Evolutionary conservation across 2,888 invertebrate genomes (phyloP).

Genomic region (Phaonia tiefii): DNA sequence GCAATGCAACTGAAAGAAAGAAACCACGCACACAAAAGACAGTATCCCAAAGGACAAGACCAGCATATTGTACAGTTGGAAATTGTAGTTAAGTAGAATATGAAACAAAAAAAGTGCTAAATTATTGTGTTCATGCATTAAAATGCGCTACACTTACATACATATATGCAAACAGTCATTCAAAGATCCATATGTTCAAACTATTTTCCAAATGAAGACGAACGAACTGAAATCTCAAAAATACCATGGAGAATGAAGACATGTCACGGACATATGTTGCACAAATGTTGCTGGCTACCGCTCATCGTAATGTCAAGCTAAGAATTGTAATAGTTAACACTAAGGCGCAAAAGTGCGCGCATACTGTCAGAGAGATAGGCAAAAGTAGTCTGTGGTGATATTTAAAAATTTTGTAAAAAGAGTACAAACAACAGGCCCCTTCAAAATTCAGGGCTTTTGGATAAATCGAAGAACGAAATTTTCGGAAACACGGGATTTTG

Average conservation of each 20-base stretch:
- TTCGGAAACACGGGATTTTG: too few species aligned
- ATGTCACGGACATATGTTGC: constrained; percentile 66
- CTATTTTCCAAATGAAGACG: not conserved
- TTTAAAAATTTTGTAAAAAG: too few species aligned
- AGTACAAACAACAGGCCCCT: too few species aligned
- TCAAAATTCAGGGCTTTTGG: too few species aligned
- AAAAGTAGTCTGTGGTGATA: too few species aligned
- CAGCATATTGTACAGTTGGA: not conserved
- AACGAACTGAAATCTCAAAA: not conserved
- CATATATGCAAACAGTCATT: constrained; percentile 7
- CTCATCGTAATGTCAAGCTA: too few species aligned
- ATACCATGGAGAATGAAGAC: constrained; percentile 20
- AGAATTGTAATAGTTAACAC: too few species aligned
- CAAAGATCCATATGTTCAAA: too few species aligned
- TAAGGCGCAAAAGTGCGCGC: too few species aligned
- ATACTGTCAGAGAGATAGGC: too few species aligned
- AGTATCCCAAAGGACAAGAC: constrained; percentile 12
- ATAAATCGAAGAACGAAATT: too few species aligned
- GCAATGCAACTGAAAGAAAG: too few species aligned
- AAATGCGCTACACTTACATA: not conserved
- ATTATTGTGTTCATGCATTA: not conserved
- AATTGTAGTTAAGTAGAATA: constrained; percentile 3
- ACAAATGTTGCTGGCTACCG: constrained; percentile 49
- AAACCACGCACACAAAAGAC: not conserved
- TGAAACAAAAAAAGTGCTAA: not conserved